phyloP scores from a whole-genome alignment of 2,888 invertebrate genomes.

The Cheiracanthium punctorium region DNA sequence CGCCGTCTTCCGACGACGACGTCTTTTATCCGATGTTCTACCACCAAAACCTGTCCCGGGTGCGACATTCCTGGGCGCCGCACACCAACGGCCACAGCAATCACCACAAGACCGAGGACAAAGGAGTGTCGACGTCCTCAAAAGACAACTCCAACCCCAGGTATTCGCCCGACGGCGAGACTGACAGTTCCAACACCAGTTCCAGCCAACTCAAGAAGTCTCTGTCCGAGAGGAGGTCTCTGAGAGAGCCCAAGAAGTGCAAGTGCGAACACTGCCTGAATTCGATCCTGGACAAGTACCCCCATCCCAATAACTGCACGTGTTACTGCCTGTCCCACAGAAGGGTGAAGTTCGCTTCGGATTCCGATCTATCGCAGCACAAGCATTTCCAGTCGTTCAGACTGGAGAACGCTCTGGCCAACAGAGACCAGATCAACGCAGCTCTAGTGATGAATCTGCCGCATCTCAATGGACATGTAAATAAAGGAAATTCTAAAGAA shows the following conservation, averaged over 20 bases:
- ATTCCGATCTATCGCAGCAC: constrained; percentile 58
- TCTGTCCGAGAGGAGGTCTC: constrained; percentile 44
- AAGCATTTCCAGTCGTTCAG: constrained; percentile 35
- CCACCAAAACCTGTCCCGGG: constrained; percentile 39
- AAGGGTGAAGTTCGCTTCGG: constrained; percentile 63
- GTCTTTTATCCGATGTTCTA: constrained; percentile 53
- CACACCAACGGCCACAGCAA: constrained; percentile 3
- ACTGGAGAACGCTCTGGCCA: constrained; percentile 19
- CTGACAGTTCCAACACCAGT: not conserved
- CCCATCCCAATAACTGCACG: constrained; percentile 30
- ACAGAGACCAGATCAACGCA: constrained; percentile 45
- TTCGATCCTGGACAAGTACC: constrained; percentile 24
- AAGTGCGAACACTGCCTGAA: constrained; percentile 61
- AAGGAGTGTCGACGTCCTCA: constrained; percentile 19
- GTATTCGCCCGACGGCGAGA: constrained; percentile 59
- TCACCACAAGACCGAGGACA: constrained; percentile 23
- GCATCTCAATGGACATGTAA: constrained; percentile 47
- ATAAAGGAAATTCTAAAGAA: constrained; percentile 34
- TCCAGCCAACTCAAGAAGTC: constrained; percentile 38
- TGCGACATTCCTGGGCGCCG: constrained; percentile 64
- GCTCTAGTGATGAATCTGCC: constrained; percentile 53
- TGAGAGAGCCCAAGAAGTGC: constrained; percentile 61
- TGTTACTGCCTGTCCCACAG: constrained; percentile 53
- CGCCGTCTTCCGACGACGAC: constrained; percentile 53
- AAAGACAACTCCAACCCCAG: constrained; percentile 15